Base-by-base conservation (phyloP, 2,888 invertebrate genomes). In the Allygus modestus region DNA sequence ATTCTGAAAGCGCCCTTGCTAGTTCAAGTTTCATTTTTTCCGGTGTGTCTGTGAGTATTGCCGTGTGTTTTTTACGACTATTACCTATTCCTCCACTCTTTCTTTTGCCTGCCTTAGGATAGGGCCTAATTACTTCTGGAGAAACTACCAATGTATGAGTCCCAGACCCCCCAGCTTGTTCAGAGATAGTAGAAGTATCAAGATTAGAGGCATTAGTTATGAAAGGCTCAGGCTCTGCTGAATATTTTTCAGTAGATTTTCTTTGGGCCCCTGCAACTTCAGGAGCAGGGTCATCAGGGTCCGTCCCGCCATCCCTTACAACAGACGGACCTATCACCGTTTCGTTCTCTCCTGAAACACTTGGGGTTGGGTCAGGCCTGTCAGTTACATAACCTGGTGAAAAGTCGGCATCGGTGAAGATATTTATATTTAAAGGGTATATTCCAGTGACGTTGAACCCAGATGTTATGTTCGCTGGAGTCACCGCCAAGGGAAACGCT, bases 361-460 rank as follows among this genome's bases (percentile, higher is more conserved):
- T 37, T 7, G 37, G 4, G 37, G 37, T 37, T 15, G 12, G 28
- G 20, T 1, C 71, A 15, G 71, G 71, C 20, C 71, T 71, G 33
- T 71, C 71, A 33, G 71, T 71, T 9, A 71, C 28, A n/a, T 33
- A 71, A 9, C 81, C 81, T 33, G 81, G 81, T 77, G 77, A 77
- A 43, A 84, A 84, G 28, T 84, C 81, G 17, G 69, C 26, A 23
- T 84, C 81, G 23, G 43, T 28, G 51, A 81, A 84, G 17, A 84
- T 51, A 23, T 33, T 0, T 43, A n/a, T 20, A n/a, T 81, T 84
- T 1, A 84, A 37, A 5, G 84, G 81, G 0, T 0, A 81, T 1
- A 84, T 81, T 20, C 81, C 81, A 33, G 84, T 31, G 9, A 71
- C 71, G 51, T 28, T 81, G 46, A 84, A 84, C 41, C 84, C 84